A percentile compares a stretch with the other conserved stretches of the same genome.
Evolutionary conservation across 2,113 vertebrate genomes (phyloP).

Genomic region (Gasterosteus aculeatus): DNA sequence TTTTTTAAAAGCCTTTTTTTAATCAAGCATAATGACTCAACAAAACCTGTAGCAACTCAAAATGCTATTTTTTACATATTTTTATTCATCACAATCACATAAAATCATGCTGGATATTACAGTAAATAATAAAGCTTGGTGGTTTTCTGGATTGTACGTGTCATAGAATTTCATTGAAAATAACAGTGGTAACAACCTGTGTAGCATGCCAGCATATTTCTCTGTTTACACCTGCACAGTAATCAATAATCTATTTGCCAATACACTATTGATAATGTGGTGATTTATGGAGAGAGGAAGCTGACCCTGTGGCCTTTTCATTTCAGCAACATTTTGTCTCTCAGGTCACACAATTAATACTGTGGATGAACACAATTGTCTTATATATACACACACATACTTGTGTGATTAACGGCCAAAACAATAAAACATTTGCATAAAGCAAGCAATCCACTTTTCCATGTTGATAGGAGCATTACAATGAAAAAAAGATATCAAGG

Average conservation of each 20-base stretch:
- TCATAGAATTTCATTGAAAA: background rate
- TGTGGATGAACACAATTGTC: background rate
- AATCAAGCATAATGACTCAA: background rate
- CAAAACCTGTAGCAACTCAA: background rate
- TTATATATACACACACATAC: too few species aligned
- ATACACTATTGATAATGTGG: conserved; percentile 9
- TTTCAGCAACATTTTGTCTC: background rate
- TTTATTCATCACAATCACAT: background rate
- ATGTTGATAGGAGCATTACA: too few species aligned
- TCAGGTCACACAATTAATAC: background rate
- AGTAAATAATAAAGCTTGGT: background rate
- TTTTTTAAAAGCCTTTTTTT: too few species aligned
- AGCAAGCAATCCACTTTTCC: too few species aligned
- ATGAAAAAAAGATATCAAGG: too few species aligned
- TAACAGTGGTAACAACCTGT: background rate
- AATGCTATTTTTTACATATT: background rate
- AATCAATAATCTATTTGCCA: background rate
- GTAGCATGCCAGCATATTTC: background rate
- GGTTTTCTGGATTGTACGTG: background rate
- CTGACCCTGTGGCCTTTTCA: conserved; percentile 18
- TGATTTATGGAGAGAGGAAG: conserved; percentile 19
- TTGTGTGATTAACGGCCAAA: too few species aligned
- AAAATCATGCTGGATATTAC: background rate
- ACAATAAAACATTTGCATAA: too few species aligned
- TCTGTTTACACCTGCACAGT: background rate